Conservation (phyloP, 2,888 invertebrate genomes). For the Erannis defoliaria region DNA sequence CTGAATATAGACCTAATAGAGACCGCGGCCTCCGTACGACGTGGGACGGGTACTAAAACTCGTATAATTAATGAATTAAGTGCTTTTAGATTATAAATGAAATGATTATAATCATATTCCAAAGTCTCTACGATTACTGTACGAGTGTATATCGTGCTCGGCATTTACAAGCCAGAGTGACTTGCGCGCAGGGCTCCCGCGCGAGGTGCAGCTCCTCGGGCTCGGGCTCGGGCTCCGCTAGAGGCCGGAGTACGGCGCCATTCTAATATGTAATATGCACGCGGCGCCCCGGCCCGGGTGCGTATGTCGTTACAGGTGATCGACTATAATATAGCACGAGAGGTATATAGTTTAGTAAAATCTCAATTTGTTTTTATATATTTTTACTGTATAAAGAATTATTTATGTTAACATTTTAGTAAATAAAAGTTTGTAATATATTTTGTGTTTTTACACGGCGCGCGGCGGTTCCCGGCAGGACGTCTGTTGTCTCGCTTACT, state of each 20-base stretch:
- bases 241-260: too few relatives aligned
- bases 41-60: conserved; percentile 10
- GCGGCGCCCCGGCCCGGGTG: too few relatives aligned
- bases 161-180: too few relatives aligned
- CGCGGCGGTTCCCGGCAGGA: too few relatives aligned
- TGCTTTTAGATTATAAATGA: conserved; percentile 27
- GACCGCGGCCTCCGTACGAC: neutral
- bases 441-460: neutral
- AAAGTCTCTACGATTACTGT: conserved; percentile 10
- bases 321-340: neutral
- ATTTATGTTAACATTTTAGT: conserved; percentile 32
- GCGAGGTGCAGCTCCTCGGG: too few relatives aligned
- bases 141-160: conserved; percentile 6
- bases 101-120: conserved; percentile 9
- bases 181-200: too few relatives aligned
- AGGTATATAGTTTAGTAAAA: conserved; percentile 20
- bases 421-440: conserved; percentile 29
- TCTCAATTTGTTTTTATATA: conserved; percentile 38
- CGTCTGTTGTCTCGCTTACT: neutral
- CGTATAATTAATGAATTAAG: conserved; percentile 23
- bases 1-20: neutral
- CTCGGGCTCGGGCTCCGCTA: too few relatives aligned
- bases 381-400: conserved; percentile 35
- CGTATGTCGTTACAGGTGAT: too few relatives aligned
- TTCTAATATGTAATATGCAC: too few relatives aligned